Evolutionary conservation across 2,797 vertebrate species (phyloP), one percentile per base, ranked within the genome.

Genomic region (Kryptopterus vitreolus): DNA sequence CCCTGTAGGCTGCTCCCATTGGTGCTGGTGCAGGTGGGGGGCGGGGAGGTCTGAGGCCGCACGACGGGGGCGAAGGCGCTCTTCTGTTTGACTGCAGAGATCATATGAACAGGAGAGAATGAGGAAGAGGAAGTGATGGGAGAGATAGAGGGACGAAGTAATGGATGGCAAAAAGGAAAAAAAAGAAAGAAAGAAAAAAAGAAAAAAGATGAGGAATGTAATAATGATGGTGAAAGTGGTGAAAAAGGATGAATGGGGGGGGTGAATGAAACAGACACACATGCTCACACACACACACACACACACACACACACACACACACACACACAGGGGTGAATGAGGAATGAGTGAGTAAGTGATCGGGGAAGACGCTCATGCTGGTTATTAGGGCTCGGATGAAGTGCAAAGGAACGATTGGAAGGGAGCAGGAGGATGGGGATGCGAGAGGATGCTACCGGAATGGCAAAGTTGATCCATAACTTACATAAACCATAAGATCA

Each of bases 51-150:
- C 89, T 94, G 95, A 9, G 96, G 96, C 86, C 97, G 94, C 88
- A 98, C 94, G 87, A 98, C 97, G 70, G 94, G 94, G 89, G 94
- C 94, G 91, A 95, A 95, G 90, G 94, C 93, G 90, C 93, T 94
- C 90, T 94, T 94, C 92, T 94, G 93, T 92, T 95, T 97, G 79
- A 97, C 96, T 89, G 92, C 92, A 88, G 96, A 98, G 93, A 98
- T 95, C 95, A 97, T 96, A 92, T 95, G 95, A 92, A 97, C 95
- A 85, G 96, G 95, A 79, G 95, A 97, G 95, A 98, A 96, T 94
- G 96, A 97, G 93, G 94, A 95, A 93, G 94, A 92, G 84, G 94
- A 86, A 84, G 87, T 87, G 87, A 89, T 90, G 84, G 12, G 10
- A 90, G 89, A 35, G 90, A 86, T 20, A 92, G 88, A 79, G 86